Percentiles rank a stretch among this genome's conserved stretches.
Evolutionary conservation across 2,113 vertebrate species (phyloP).

Genomic region (Bubo blakistoni): DNA sequence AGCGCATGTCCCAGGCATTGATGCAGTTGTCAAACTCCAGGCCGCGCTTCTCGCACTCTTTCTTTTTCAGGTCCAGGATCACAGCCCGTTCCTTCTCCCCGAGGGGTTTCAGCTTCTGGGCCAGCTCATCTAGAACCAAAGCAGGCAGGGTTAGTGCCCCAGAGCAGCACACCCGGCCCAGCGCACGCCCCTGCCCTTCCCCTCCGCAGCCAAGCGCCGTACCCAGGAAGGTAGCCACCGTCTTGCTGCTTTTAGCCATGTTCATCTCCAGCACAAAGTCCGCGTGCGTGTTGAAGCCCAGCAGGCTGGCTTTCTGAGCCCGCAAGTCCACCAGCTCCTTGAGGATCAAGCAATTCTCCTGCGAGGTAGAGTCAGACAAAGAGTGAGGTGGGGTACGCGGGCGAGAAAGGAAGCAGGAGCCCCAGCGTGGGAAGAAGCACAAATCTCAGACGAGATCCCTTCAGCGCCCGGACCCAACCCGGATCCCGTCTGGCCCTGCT

Average conservation of each 20-base stretch:
- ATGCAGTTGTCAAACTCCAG: slow-evolving; percentile 79
- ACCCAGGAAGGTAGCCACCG: slow-evolving; percentile 90
- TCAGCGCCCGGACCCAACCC: not conserved
- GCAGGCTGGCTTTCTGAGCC: slow-evolving; percentile 83
- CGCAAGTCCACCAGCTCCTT: slow-evolving; percentile 89
- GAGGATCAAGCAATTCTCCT: slow-evolving; percentile 92
- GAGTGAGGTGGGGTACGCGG: accelerated
- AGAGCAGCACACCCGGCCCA: accelerated
- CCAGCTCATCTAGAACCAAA: slow-evolving; percentile 82
- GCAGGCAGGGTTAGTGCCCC: not conserved
- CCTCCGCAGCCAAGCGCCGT: not conserved
- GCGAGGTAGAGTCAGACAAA: not conserved
- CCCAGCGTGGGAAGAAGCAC: accelerated
- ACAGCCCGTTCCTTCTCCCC: slow-evolving; percentile 85
- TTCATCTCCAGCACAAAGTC: slow-evolving; percentile 98
- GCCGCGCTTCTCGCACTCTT: slow-evolving; percentile 82
- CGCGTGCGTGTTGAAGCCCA: slow-evolving; percentile 88
- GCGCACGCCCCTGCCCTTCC: accelerated
- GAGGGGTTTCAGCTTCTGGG: slow-evolving; percentile 85
- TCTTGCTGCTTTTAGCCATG: slow-evolving; percentile 88
- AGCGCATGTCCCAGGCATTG: slow-evolving; percentile 94
- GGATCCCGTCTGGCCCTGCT: not conserved
- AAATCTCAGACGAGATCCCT: accelerated
- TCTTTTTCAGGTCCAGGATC: slow-evolving; percentile 87
- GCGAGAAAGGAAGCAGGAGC: not conserved